Percentiles rank a stretch among this genome's conserved stretches.
phyloP scores from a whole-genome alignment of 1,140 invertebrate species.

The Zaprionus ornatus region DNA sequence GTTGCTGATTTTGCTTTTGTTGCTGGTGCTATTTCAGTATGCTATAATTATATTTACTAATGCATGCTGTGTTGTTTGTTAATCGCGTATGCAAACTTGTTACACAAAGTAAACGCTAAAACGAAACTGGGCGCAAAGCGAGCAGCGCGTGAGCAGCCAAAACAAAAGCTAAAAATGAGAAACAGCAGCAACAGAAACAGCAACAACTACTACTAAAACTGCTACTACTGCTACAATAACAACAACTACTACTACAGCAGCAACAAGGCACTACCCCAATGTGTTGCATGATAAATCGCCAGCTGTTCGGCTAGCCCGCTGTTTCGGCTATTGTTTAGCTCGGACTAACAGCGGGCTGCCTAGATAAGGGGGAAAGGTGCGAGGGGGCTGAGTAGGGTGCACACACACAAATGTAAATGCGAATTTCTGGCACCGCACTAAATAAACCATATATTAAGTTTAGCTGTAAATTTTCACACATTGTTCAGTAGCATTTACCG shows the following conservation, averaged over 20 bases:
- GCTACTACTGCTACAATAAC: constrained; percentile 31
- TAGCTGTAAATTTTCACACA: constrained; percentile 22
- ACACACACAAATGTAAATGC: not conserved
- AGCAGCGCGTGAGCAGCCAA: constrained; percentile 41
- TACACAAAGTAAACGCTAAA: constrained; percentile 60
- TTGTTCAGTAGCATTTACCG: constrained; percentile 9
- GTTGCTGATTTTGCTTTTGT: not conserved
- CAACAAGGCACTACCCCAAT: constrained; percentile 4
- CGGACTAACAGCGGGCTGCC: constrained; percentile 24
- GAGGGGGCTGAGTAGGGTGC: not conserved
- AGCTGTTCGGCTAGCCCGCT: constrained; percentile 40
- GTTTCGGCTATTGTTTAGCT: constrained; percentile 31
- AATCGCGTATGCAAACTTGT: constrained; percentile 80
- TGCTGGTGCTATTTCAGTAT: constrained; percentile 8
- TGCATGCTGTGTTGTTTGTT: constrained; percentile 64
- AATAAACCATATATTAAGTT: constrained; percentile 2
- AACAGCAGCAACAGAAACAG: constrained; percentile 43
- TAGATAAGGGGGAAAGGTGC: not conserved
- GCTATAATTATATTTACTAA: constrained; percentile 75
- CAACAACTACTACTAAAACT: constrained; percentile 7
- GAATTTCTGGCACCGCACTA: not conserved
- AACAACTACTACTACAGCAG: constrained; percentile 55
- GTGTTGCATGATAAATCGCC: constrained; percentile 40
- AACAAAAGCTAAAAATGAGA: constrained; percentile 25
- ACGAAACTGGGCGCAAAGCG: constrained; percentile 29